Conservation (phyloP, 2,797 vertebrate species). For the Spinus olivaceus region DNA sequence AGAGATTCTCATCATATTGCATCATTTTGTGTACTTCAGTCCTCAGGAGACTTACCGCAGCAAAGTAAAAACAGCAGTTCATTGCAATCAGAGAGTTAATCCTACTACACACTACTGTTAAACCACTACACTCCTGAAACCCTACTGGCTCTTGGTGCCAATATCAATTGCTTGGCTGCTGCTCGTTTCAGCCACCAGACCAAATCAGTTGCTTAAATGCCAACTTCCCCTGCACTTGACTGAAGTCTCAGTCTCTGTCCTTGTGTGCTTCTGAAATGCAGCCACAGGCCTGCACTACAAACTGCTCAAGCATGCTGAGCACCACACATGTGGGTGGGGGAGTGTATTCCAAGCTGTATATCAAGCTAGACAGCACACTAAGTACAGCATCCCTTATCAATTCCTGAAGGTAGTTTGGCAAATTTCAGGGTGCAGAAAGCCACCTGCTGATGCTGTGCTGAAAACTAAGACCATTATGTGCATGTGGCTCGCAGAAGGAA, state of each 20-base stretch:
- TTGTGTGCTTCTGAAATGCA: neutral
- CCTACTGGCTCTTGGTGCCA: neutral
- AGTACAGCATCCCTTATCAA: neutral
- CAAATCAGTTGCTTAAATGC: neutral
- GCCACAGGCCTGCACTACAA: neutral
- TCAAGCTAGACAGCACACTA: neutral
- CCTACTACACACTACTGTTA: neutral
- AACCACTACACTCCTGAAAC: neutral
- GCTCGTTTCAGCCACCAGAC: neutral
- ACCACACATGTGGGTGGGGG: neutral
- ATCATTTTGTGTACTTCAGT: neutral
- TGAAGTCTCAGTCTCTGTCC: neutral
- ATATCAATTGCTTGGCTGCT: conserved; percentile 4
- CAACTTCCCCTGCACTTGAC: neutral
- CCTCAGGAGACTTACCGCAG: neutral
- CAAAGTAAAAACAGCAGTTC: neutral
- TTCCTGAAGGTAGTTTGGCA: neutral
- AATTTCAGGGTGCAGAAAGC: neutral
- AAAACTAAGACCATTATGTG: neutral
- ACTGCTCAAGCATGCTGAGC: neutral
- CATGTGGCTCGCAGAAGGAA: neutral
- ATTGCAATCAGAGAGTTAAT: conserved; percentile 15
- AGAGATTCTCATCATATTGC: neutral
- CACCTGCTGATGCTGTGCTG: neutral
- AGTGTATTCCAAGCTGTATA: neutral